Conservation (phyloP, 2,888 invertebrate genomes). For the Brenthis daphne region DNA sequence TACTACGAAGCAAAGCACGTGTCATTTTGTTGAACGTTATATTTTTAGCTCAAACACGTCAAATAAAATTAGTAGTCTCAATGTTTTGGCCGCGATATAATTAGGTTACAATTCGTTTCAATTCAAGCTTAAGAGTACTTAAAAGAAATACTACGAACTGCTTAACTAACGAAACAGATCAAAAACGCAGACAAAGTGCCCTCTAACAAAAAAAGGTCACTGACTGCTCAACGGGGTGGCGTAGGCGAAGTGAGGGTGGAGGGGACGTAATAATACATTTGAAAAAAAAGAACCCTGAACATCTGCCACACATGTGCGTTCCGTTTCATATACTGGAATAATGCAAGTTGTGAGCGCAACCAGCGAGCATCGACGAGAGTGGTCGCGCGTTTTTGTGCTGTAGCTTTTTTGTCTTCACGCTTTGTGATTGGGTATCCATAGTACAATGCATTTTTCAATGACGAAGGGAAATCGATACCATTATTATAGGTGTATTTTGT, state of each 20-base stretch:
- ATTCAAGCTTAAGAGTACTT: not conserved
- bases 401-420: constrained; percentile 74
- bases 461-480: constrained; percentile 71
- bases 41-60: constrained; percentile 52
- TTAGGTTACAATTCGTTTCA: not conserved
- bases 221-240: constrained; percentile 71
- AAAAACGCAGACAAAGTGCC: constrained; percentile 61
- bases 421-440: constrained; percentile 73
- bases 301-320: constrained; percentile 79
- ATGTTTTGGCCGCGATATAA: not conserved
- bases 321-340: constrained; percentile 68
- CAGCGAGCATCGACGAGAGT: constrained; percentile 49
- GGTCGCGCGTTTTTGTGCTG: constrained; percentile 66
- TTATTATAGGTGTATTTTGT: constrained; percentile 18
- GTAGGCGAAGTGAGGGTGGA: constrained; percentile 50
- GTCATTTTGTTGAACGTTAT: constrained; percentile 65
- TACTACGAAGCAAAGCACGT: constrained; percentile 42
- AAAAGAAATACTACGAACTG: constrained; percentile 13
- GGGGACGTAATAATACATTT: constrained; percentile 71
- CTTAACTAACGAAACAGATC: constrained; percentile 60
- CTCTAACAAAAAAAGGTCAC: constrained; percentile 72
- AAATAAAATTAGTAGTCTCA: constrained; percentile 30
- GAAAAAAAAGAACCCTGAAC: constrained; percentile 75
- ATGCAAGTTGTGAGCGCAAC: constrained; percentile 74
- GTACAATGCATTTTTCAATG: constrained; percentile 68